phyloP scores from a whole-genome alignment of 2,113 vertebrate species.

The Todiramphus chloris region DNA sequence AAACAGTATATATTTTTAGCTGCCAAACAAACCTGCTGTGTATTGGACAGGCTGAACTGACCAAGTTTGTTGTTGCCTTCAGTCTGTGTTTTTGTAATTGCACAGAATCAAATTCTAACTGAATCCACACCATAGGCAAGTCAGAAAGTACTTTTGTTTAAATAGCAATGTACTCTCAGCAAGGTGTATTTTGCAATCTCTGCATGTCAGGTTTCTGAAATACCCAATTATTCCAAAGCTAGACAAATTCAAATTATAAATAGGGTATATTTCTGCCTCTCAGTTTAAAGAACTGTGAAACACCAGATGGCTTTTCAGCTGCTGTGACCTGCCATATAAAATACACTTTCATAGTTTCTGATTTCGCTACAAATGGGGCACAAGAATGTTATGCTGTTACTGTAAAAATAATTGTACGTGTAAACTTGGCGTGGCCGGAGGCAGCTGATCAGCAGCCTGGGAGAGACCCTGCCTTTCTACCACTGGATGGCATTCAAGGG shows the following conservation, averaged over 20 bases:
- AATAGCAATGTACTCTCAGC: neutral
- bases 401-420: neutral
- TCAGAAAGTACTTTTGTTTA: neutral
- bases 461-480: neutral
- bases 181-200: neutral
- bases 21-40: neutral
- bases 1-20: neutral
- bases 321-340: neutral
- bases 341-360: neutral
- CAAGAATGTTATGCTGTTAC: neutral
- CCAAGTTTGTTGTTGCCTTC: neutral
- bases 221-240: neutral
- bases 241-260: slow-evolving; percentile 12
- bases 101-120: neutral
- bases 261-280: neutral
- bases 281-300: slow-evolving; percentile 4
- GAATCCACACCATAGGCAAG: neutral
- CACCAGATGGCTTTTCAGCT: slow-evolving; percentile 15
- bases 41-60: neutral
- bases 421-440: neutral
- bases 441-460: neutral
- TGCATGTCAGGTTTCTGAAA: neutral
- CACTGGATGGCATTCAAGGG: slow-evolving; percentile 68
- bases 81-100: neutral
- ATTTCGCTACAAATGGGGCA: neutral